Conservation (phyloP, 2,797 vertebrate species). For the Taenioides sp. region DNA sequence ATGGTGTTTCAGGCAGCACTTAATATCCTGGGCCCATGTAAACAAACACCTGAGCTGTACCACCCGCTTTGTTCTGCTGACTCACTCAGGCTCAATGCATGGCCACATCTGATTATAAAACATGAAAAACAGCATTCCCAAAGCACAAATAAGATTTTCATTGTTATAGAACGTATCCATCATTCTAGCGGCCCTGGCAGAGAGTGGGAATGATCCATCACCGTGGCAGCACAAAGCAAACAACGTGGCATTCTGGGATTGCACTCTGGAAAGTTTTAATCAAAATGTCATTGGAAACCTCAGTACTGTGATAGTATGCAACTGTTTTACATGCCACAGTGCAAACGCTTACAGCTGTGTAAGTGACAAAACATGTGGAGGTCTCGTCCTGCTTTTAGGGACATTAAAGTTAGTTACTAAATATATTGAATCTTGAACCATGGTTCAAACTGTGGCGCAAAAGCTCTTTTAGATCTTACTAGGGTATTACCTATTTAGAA, state of each 20-base stretch:
- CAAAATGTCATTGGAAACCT: background rate
- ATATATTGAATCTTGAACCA: too few relatives aligned
- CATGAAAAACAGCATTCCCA: background rate
- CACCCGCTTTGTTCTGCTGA: constrained; percentile 13
- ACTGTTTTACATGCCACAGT: background rate
- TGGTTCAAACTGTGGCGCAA: too few relatives aligned
- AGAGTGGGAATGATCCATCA: constrained; percentile 38
- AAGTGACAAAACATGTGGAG: background rate
- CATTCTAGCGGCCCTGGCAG: background rate
- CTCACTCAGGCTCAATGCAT: background rate
- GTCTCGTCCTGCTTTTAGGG: background rate
- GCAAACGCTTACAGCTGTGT: background rate
- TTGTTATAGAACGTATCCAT: constrained; percentile 33
- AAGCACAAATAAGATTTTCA: constrained; percentile 23
- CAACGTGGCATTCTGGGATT: constrained; percentile 22
- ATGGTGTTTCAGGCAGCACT: constrained; percentile 30
- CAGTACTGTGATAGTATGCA: background rate
- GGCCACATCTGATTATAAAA: constrained; percentile 16
- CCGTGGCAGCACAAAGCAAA: constrained; percentile 3
- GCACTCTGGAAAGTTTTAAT: background rate
- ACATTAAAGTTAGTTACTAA: too few relatives aligned
- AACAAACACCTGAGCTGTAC: constrained; percentile 33
- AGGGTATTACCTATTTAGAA: too few relatives aligned
- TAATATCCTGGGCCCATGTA: constrained; percentile 18
- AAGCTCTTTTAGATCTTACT: too few relatives aligned